A percentile compares a stretch with the other conserved stretches of the same genome.
Evolutionary conservation across 2,113 vertebrate genomes (phyloP).

Genomic region (Typhlomys cinereus): DNA sequence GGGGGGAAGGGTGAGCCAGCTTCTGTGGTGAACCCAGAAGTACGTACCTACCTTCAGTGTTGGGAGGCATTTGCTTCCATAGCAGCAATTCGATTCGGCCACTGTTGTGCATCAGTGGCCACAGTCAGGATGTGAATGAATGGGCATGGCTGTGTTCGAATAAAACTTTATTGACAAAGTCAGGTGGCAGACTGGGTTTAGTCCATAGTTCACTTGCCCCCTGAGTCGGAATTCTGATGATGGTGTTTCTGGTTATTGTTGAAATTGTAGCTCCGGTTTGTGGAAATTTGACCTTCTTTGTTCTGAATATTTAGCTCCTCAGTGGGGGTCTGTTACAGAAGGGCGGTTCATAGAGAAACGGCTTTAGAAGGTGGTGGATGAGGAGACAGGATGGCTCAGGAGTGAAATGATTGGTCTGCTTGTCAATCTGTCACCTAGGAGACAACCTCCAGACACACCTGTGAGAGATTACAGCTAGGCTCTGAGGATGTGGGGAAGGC

Average conservation of each 20-base stretch:
- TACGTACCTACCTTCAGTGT: background rate
- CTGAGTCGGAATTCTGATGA: background rate
- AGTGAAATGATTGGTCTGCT: too few relatives aligned
- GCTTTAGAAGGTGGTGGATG: background rate
- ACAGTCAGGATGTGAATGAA: background rate
- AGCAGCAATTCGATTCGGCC: background rate
- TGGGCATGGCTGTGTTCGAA: background rate
- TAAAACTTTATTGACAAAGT: slow-evolving; percentile 10
- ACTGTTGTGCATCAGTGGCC: fast-evolving
- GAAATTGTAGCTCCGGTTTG: background rate
- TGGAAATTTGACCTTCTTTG: fast-evolving
- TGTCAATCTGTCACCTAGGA: too few relatives aligned
- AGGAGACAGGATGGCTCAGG: too few relatives aligned
- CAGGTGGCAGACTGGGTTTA: background rate
- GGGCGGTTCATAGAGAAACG: background rate
- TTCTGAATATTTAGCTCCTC: background rate
- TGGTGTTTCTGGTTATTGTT: background rate
- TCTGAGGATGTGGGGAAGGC: too few relatives aligned
- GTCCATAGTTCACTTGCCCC: background rate
- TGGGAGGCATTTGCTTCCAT: background rate
- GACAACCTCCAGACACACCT: too few relatives aligned
- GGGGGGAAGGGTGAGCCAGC: background rate
- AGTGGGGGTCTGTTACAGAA: fast-evolving
- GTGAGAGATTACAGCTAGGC: too few relatives aligned
- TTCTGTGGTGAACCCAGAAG: background rate